Base-by-base conservation (phyloP, 2,113 vertebrate genomes). In the Proteles cristata region DNA sequence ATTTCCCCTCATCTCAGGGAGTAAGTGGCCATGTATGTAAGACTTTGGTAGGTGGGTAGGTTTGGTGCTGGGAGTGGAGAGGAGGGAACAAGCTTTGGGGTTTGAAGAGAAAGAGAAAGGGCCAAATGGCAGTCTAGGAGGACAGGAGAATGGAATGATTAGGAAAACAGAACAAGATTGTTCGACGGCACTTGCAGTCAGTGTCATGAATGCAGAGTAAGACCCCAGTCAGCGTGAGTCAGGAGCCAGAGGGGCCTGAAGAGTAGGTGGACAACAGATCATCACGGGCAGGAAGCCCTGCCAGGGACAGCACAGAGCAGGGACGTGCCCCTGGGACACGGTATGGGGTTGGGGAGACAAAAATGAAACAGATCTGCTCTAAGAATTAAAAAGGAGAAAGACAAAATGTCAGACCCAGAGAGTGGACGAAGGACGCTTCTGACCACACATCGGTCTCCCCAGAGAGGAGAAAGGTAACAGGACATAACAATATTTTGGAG, bases 331-430 rank as follows among this genome's bases (percentile, higher is more conserved):
- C 65, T 2, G 3, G 26, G 26, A 9, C 17, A 12, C 28, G 6
- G 11, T 0, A 0, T 16, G 10, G 9, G 26, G 11, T 0, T 0
- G 0, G 53, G 48, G 68, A 43, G 35, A 31, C 1, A 7, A 7
- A 74, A 19, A 61, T 6, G 45, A 14, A 25, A 82, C 5, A 17
- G 2, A 48, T 39, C 4, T 39, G 35, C 35, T 39, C 69, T 12
- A 21, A 11, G 25, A 45, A 66, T 19, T 15, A 17, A 63, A 23
- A 43, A 4, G 33, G 43, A 48, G 43, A 15, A 1, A 77, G 74
- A 31, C 74, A 10, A 76, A 17, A 43, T 0, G 61, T 25, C 8
- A 4, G 39, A 33, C 19, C 23, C 7, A 14, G 14, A 63, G 11
- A 25, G 21, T 15, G 10, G 53, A 50, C 39, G 25, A 4, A 50